Evolutionary conservation across 2,113 vertebrate species (phyloP).

Genomic region (Gallinago jamesoni): DNA sequence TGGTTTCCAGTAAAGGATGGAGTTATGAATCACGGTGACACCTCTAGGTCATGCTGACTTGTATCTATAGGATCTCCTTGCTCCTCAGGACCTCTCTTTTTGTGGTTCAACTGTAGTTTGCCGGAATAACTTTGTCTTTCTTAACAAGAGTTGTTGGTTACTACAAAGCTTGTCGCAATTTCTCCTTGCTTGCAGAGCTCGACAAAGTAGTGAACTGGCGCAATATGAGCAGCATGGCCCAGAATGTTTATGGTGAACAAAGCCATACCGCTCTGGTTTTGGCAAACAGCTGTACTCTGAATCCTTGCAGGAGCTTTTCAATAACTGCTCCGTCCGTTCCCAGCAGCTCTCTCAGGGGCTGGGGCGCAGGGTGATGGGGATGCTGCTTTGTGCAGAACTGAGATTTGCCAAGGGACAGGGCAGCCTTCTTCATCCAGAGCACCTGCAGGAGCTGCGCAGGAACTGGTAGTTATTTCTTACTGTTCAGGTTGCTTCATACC

Average conservation of each 20-base stretch:
- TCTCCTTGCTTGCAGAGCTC: neutral
- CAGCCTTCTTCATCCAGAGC: neutral
- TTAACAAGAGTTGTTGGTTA: neutral
- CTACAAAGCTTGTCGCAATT: neutral
- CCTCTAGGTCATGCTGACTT: neutral
- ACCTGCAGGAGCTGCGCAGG: neutral
- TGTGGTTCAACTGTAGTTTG: neutral
- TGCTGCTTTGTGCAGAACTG: neutral
- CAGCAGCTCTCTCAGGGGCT: neutral
- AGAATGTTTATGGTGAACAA: neutral
- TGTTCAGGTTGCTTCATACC: neutral
- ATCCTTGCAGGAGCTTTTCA: neutral
- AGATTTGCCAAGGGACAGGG: neutral
- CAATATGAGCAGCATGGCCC: neutral
- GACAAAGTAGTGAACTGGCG: neutral
- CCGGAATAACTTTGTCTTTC: neutral
- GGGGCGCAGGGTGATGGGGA: neutral
- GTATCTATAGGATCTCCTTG: neutral
- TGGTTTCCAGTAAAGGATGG: neutral
- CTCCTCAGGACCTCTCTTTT: neutral
- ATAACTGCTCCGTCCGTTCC: accelerated
- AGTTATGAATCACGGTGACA: neutral
- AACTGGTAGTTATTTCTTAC: neutral
- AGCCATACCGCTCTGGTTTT: neutral
- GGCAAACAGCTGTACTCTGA: neutral